Conservation (phyloP, 1,140 invertebrate genomes). For the Euura lappo region DNA sequence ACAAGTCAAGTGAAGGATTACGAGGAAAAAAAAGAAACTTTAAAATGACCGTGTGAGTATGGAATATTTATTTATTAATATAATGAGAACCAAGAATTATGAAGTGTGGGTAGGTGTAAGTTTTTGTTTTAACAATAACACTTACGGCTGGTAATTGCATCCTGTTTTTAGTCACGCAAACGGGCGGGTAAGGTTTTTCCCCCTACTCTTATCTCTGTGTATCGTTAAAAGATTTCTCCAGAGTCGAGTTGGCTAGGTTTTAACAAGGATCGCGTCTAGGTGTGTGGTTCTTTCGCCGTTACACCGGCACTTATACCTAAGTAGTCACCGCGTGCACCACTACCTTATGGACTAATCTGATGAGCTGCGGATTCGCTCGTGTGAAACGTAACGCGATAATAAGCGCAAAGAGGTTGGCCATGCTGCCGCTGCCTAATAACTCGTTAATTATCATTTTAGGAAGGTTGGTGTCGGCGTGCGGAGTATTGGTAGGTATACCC, state of each 20-base stretch:
- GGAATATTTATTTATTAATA: neutral
- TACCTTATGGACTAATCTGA: too few species aligned
- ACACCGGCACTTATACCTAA: too few species aligned
- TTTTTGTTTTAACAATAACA: conserved; percentile 53
- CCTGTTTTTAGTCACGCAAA: conserved; percentile 18
- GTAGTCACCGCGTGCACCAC: too few species aligned
- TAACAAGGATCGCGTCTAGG: neutral
- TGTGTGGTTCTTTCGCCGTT: too few species aligned
- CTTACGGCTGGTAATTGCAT: conserved; percentile 54
- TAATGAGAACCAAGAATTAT: conserved; percentile 48
- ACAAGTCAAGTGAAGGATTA: too few species aligned
- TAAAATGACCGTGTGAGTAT: neutral
- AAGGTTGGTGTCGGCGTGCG: conserved; percentile 26
- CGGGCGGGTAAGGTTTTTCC: neutral
- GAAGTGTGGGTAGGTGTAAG: conserved; percentile 25
- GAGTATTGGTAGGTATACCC: neutral
- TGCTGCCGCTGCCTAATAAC: conserved; percentile 56
- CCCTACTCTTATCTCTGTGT: neutral
- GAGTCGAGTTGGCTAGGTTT: neutral
- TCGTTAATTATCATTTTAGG: conserved; percentile 64
- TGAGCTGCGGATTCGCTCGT: conserved; percentile 30
- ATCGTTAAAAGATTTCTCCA: neutral
- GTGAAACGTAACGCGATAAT: conserved; percentile 41
- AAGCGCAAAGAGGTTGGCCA: conserved; percentile 29
- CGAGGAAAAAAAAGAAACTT: neutral